Conservation (phyloP, 2,888 invertebrate species). For the Cataglyphis cursor region DNA sequence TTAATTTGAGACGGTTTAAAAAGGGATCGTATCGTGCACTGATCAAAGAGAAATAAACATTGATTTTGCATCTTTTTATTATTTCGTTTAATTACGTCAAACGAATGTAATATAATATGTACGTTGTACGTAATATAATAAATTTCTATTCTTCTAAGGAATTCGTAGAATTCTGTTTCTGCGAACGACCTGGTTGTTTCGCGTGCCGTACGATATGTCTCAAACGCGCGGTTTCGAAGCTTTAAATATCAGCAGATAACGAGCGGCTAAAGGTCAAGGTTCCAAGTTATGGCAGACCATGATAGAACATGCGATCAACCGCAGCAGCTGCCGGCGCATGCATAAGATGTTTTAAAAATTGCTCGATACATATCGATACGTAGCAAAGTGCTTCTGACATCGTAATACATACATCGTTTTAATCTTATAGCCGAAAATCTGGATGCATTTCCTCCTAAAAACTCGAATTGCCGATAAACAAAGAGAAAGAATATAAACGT, state of each 20-base stretch:
- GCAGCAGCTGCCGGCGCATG: slow-evolving; percentile 13
- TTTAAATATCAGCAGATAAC: slow-evolving; percentile 50
- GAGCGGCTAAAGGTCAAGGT: slow-evolving; percentile 61
- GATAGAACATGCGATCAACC: slow-evolving; percentile 34
- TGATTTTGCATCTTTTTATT: slow-evolving; percentile 19
- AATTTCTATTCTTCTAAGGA: not conserved
- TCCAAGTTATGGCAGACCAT: slow-evolving; percentile 41
- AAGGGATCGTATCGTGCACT: not conserved
- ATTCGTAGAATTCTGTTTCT: slow-evolving; percentile 25
- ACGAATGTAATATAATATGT: too few relatives aligned
- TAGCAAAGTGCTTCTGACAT: not conserved
- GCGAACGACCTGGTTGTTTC: slow-evolving; percentile 3
- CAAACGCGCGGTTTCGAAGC: not conserved
- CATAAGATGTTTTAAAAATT: slow-evolving; percentile 45
- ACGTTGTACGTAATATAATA: slow-evolving; percentile 31
- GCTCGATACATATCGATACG: slow-evolving; percentile 39
- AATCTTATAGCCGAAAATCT: not conserved
- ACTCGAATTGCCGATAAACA: not conserved
- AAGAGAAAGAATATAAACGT: not conserved
- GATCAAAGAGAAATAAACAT: slow-evolving; percentile 28
- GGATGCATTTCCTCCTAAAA: not conserved
- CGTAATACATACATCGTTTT: not conserved
- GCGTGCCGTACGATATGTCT: slow-evolving; percentile 45
- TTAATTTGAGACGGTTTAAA: not conserved
- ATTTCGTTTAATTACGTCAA: not conserved